Percentiles rank a stretch among this genome's conserved stretches.
Conservation (phyloP, 2,888 invertebrate species). For the Melieria crassipennis region DNA sequence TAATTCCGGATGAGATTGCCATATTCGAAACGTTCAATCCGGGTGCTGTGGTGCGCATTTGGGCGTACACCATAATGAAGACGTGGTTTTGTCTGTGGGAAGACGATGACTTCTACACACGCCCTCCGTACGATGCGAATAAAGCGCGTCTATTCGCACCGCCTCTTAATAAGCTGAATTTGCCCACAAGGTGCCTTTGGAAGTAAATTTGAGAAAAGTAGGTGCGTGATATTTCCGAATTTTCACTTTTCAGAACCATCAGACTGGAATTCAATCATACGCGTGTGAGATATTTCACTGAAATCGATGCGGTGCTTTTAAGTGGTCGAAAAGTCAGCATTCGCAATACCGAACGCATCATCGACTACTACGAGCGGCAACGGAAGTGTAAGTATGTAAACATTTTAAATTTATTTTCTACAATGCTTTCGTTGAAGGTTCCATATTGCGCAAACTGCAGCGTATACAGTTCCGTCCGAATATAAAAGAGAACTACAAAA, state of each 20-base stretch:
- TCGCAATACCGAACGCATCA: conserved; percentile 50
- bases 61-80: conserved; percentile 70
- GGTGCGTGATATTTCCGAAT: neutral
- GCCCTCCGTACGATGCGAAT: conserved; percentile 62
- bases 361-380: conserved; percentile 48
- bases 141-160: conserved; percentile 82
- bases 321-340: conserved; percentile 71
- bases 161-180: conserved; percentile 70
- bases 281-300: conserved; percentile 84
- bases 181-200: conserved; percentile 69
- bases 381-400: conserved; percentile 45
- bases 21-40: conserved; percentile 89
- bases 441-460: conserved; percentile 62
- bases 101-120: conserved; percentile 62
- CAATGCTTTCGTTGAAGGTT: conserved; percentile 45
- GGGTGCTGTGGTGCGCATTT: conserved; percentile 82
- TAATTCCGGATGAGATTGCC: conserved; percentile 68
- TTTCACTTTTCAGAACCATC: conserved; percentile 71
- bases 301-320: conserved; percentile 85
- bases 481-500: conserved; percentile 55
- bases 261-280: conserved; percentile 88
- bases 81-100: conserved; percentile 83
- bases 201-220: neutral
- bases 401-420: neutral
- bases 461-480: conserved; percentile 60